phyloP scores from a whole-genome alignment of 2,797 vertebrate genomes.

The Sebastes aleutianus region DNA sequence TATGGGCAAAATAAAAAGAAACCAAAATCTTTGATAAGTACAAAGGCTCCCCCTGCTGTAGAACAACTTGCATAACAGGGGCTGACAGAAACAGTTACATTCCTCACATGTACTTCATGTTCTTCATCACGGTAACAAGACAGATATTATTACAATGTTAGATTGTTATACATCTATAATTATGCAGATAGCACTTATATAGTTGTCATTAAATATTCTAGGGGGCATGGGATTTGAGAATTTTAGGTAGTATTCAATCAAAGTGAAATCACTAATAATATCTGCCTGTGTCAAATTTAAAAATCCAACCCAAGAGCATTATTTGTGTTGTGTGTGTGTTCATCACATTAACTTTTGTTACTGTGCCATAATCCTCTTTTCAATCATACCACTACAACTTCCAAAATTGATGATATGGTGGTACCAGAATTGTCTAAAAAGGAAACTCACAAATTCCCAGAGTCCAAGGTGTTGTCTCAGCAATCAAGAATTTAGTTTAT shows the following conservation, averaged over 20 bases:
- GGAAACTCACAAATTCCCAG: background rate
- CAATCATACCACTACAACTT: background rate
- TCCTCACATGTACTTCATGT: background rate
- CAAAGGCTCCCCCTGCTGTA: conserved; percentile 60
- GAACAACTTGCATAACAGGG: background rate
- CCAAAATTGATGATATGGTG: no score
- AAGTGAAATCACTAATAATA: no score
- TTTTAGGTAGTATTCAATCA: no score
- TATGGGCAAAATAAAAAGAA: background rate
- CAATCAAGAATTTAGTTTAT: no score
- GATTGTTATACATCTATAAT: no score
- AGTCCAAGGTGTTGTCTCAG: background rate
- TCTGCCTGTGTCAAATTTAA: background rate
- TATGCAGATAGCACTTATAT: no score
- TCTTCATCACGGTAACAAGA: no score
- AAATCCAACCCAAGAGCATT: background rate
- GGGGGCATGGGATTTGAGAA: no score
- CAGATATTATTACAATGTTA: background rate
- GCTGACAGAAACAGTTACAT: background rate
- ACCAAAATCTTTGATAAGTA: background rate
- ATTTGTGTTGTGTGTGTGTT: background rate
- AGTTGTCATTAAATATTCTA: no score
- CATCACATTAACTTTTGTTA: background rate
- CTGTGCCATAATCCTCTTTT: no score
- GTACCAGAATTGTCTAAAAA: background rate